Percentiles rank a stretch among this genome's conserved stretches.
Conservation (phyloP, 2,888 invertebrate species). For the Agapetus fuscipes region DNA sequence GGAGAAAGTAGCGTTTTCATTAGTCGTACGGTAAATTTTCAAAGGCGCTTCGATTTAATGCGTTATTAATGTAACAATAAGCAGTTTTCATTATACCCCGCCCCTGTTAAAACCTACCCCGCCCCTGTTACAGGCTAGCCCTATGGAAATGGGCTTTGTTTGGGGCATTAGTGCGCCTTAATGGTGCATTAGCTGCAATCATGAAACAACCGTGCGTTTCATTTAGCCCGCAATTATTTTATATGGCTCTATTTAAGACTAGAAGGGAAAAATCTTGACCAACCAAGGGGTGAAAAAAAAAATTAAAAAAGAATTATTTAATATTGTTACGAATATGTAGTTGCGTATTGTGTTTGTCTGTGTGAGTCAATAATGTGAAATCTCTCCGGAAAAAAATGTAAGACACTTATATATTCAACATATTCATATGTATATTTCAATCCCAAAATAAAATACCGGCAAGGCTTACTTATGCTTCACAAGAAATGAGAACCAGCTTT, state of each 20-base stretch:
- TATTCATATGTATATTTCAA: too few relatives aligned
- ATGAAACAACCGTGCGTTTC: conserved; percentile 7
- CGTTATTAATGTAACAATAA: conserved; percentile 16
- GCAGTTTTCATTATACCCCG: conserved; percentile 11
- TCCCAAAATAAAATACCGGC: too few relatives aligned
- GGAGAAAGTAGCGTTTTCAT: neutral
- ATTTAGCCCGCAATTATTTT: conserved; percentile 1
- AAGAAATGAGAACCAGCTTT: too few relatives aligned
- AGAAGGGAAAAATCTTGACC: neutral
- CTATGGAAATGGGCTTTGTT: conserved; percentile 11
- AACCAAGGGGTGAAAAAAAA: neutral
- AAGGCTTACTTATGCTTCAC: too few relatives aligned
- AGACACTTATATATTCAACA: too few relatives aligned
- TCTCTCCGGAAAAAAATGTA: too few relatives aligned
- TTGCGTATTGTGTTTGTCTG: too few relatives aligned
- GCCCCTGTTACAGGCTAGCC: conserved; percentile 4
- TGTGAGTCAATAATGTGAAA: too few relatives aligned
- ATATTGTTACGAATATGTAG: too few relatives aligned
- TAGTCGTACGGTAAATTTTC: neutral
- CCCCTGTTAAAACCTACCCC: too few relatives aligned
- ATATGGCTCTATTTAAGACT: neutral
- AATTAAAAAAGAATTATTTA: too few relatives aligned
- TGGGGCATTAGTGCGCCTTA: conserved; percentile 8
- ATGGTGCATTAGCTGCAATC: conserved; percentile 11
- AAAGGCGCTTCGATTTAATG: conserved; percentile 3